Conservation (phyloP, 2,113 vertebrate species). For the Amblyopsis rosae region DNA sequence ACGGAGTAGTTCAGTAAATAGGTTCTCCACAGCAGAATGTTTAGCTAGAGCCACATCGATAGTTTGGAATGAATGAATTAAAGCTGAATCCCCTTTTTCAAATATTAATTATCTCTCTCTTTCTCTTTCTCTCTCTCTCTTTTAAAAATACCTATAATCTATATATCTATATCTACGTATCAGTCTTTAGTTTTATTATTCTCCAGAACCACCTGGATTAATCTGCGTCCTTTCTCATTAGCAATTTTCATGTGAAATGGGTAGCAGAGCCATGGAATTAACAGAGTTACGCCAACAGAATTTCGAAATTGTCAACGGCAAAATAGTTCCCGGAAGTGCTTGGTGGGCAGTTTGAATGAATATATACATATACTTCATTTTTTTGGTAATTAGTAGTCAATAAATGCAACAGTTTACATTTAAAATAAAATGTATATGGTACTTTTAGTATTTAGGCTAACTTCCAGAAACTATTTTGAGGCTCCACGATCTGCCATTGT, state of each 20-base stretch:
- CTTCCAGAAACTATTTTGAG: too few species aligned
- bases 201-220: too few species aligned
- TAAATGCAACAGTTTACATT: too few species aligned
- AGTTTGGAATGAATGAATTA: slow-evolving; percentile 6
- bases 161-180: background rate
- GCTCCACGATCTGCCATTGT: too few species aligned
- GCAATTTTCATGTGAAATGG: slow-evolving; percentile 1
- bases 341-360: too few species aligned
- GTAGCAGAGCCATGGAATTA: background rate
- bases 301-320: too few species aligned
- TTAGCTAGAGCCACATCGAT: slow-evolving; percentile 1
- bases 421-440: too few species aligned
- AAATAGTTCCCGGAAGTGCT: too few species aligned
- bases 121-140: background rate
- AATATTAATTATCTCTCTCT: background rate
- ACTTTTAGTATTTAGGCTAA: too few species aligned
- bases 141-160: background rate
- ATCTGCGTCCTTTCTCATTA: background rate
- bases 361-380: too few species aligned
- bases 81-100: slow-evolving; percentile 6
- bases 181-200: background rate
- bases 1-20: background rate
- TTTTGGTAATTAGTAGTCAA: too few species aligned
- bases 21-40: background rate
- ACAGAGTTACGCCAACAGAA: too few species aligned